phyloP scores from a whole-genome alignment of 2,888 invertebrate genomes.

The Trachelus tabidus region DNA sequence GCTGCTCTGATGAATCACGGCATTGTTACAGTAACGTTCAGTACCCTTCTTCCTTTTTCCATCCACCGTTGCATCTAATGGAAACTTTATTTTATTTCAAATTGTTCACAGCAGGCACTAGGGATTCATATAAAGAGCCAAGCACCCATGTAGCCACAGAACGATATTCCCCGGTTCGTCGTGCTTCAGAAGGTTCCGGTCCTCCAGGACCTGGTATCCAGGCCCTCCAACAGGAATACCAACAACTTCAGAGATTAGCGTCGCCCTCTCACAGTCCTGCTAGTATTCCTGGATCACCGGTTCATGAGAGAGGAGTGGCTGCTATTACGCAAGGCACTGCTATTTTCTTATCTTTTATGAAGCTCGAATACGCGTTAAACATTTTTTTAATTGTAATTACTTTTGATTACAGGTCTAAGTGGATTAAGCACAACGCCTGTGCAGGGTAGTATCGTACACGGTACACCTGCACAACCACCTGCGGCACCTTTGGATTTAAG shows the following conservation, averaged over 20 bases:
- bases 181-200: slow-evolving; percentile 85
- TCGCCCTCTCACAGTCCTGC: slow-evolving; percentile 64
- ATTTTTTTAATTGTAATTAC: neutral
- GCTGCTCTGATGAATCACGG: neutral
- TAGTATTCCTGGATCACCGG: slow-evolving; percentile 63
- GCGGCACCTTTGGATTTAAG: slow-evolving; percentile 71
- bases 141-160: slow-evolving; percentile 71
- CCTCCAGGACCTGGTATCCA: slow-evolving; percentile 71
- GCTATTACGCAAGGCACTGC: slow-evolving; percentile 71
- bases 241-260: slow-evolving; percentile 76
- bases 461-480: slow-evolving; percentile 74
- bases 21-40: neutral
- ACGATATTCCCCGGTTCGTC: slow-evolving; percentile 89
- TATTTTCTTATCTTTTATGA: neutral
- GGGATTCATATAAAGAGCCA: slow-evolving; percentile 72
- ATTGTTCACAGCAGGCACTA: slow-evolving; percentile 58
- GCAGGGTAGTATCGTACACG: slow-evolving; percentile 78
- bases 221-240: slow-evolving; percentile 82
- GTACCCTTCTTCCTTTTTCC: neutral
- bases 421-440: slow-evolving; percentile 76
- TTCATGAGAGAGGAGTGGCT: slow-evolving; percentile 66
- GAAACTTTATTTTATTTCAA: neutral
- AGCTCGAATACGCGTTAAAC: neutral
- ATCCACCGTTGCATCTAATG: neutral
- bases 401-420: slow-evolving; percentile 76